Base-by-base conservation (phyloP, 2,113 vertebrate genomes). In the Sclerurus mexicanus region DNA sequence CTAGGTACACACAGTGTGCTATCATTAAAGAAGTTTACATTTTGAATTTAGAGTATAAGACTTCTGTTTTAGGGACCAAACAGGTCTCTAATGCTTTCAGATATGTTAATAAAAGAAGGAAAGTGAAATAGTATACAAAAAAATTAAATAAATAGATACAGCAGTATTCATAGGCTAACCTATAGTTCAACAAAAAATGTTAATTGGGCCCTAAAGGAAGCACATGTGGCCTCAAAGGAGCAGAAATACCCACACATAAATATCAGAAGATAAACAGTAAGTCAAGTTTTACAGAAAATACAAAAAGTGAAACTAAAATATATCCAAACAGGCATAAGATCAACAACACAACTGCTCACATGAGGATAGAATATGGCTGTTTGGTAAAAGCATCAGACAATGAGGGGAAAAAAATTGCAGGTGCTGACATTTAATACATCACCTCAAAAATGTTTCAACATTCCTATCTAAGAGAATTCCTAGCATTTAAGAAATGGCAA, bases 151-250 rank as follows among this genome's bases (percentile, higher is more conserved):
- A 23, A 33, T 14, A 72, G 44, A 68, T 77, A 44, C 2, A 16
- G 18, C 31, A 74, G 52, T 74, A 90, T 78, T 89, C 60, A 75
- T 60, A 74, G 37, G 20, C 42, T 77, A 93, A 79, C 62, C 44
- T 87, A 91, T 60, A 83, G 64, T 87, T 87, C 74, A 93, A 90
- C 62, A 46, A 85, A 91, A 93, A 95, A 96, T 91, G 90, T 91
- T 96, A 90, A 97, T 96, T 93, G 75, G 69, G 47, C 87, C 87
- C 87, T 90, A 84, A 93, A 93, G 95, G 88, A 83, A 92, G 40
- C 2, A 40, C 21, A 35, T n/a, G 52, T 67, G 40, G 50, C 73
- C 91, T 92, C 80, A 58, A 84, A 94, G 39, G 68, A 95, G 22
- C 53, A 84, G 50, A 93, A 92, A 86, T 93, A 86, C 21, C 59